A percentile compares a stretch with the other conserved stretches of the same genome.
These are phyloP conservation scores for Myxocyprinus asiaticus DNA, from an alignment of 2,113 vertebrate species.

Conservation along the genomic window DNA sequence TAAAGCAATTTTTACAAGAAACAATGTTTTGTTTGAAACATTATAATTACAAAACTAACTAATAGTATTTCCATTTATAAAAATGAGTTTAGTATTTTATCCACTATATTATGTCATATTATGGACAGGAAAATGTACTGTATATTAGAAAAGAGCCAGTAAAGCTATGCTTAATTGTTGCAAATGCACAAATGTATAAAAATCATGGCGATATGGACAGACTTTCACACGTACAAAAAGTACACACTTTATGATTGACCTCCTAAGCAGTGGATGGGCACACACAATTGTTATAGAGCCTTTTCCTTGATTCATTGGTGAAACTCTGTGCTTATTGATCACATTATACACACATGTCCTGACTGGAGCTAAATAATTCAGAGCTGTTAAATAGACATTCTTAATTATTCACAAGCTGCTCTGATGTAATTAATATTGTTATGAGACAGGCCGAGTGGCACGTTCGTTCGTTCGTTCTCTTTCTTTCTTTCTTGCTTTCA, in stretches of 20 bases:
- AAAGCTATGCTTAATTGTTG: too few relatives aligned
- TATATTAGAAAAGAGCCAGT: too few relatives aligned
- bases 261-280: background rate
- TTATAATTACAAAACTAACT: too few relatives aligned
- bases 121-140: too few relatives aligned
- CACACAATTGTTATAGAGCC: constrained; percentile 58
- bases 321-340: constrained; percentile 74
- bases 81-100: too few relatives aligned
- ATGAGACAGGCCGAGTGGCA: constrained; percentile 75
- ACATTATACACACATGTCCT: constrained; percentile 74
- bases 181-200: too few relatives aligned
- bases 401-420: constrained; percentile 80
- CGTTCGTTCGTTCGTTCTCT: constrained; percentile 43
- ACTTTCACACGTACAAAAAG: too few relatives aligned
- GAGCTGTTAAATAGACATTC: constrained; percentile 77
- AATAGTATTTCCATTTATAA: too few relatives aligned
- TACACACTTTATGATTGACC: background rate
- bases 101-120: too few relatives aligned
- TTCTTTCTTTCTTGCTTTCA: constrained; percentile 43
- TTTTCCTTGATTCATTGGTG: constrained; percentile 75
- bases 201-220: too few relatives aligned
- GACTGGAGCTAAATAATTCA: constrained; percentile 79
- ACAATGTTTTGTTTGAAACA: too few relatives aligned
- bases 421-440: constrained; percentile 83
- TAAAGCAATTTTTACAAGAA: too few relatives aligned